Evolutionary conservation across 2,888 invertebrate species (phyloP).

Genomic region (Blomia tropicalis): DNA sequence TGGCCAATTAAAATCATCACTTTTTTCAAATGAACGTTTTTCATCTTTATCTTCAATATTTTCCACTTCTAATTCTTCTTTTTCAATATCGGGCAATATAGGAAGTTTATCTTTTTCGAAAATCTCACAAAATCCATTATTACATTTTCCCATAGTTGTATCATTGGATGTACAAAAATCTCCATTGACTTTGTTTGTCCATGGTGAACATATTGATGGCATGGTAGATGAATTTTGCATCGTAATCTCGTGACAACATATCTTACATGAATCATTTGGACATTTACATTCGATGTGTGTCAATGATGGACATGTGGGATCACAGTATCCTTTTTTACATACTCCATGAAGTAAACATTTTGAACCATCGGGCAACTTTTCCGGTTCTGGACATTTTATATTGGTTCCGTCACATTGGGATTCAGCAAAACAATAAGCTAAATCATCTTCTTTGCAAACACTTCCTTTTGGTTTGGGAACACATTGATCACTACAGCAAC

Average conservation of each 20-base stretch:
- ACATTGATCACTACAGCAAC: background rate
- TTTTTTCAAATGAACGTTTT: too few species aligned
- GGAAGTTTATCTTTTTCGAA: too few species aligned
- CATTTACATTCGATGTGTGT: background rate
- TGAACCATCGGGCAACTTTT: background rate
- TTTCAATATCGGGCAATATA: too few species aligned
- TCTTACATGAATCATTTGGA: background rate
- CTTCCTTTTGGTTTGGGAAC: background rate
- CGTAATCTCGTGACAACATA: background rate
- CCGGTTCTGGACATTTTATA: background rate
- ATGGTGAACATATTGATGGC: background rate
- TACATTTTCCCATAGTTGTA: background rate
- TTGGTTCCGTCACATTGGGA: background rate
- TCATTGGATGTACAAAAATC: background rate
- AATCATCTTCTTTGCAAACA: background rate
- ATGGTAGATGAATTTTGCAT: background rate
- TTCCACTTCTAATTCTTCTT: too few species aligned
- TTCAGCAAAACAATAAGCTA: background rate
- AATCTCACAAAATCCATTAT: background rate
- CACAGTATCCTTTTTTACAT: background rate
- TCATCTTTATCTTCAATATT: too few species aligned
- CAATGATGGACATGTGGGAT: background rate
- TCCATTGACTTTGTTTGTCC: background rate
- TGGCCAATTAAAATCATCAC: too few species aligned
- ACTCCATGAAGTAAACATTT: background rate